These are phyloP conservation scores for Drosophila meridionalis DNA, from an alignment of 2,888 invertebrate species.

Conservation along the genomic window DNA sequence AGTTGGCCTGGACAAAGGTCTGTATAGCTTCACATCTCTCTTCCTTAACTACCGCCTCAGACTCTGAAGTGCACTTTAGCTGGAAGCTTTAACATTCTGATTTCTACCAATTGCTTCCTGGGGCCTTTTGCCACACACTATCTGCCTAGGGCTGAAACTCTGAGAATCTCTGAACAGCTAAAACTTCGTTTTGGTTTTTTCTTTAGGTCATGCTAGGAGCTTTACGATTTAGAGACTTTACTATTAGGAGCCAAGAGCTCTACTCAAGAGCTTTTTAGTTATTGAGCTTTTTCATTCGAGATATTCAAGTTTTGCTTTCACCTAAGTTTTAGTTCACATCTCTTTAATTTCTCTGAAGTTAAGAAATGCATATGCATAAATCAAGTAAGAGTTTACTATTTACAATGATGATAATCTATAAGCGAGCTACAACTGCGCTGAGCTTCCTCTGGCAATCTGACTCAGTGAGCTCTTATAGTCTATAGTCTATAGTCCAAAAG, in stretches of 20 bases:
- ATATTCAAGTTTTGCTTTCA: too few species aligned
- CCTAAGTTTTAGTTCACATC: neutral
- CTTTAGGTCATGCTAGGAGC: neutral
- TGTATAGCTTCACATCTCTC: neutral
- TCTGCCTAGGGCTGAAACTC: neutral
- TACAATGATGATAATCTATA: neutral
- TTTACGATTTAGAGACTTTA: too few species aligned
- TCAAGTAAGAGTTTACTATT: too few species aligned
- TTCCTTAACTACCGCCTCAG: neutral
- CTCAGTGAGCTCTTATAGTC: too few species aligned
- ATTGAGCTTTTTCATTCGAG: neutral
- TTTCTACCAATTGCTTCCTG: neutral
- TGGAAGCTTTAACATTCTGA: neutral
- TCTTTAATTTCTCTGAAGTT: too few species aligned
- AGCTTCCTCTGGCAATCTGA: too few species aligned
- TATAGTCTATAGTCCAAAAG: too few species aligned
- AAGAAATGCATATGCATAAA: too few species aligned
- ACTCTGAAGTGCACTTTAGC: slow-evolving; percentile 4
- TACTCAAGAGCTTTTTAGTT: neutral
- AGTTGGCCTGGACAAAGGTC: neutral
- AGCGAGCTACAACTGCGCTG: neutral
- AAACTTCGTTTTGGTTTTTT: neutral
- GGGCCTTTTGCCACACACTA: neutral
- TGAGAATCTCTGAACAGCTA: neutral
- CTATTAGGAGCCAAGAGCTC: too few species aligned